Conservation (phyloP, 1,140 invertebrate genomes). For the Papilio helenus region DNA sequence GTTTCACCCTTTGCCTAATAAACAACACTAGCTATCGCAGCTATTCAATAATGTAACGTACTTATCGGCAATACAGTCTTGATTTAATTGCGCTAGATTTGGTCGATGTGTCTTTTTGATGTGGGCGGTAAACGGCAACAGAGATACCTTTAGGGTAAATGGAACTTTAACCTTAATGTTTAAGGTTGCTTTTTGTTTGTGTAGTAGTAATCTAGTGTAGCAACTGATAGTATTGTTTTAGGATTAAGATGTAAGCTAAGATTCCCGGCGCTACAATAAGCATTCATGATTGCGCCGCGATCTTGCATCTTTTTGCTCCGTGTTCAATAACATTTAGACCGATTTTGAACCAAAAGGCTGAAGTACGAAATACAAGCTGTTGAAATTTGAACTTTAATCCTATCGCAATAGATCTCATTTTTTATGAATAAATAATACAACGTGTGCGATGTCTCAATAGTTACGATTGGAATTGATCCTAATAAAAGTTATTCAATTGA, state of each 20-base stretch:
- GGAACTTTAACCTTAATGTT: slow-evolving; percentile 43
- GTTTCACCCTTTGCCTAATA: slow-evolving; percentile 62
- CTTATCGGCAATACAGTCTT: slow-evolving; percentile 48
- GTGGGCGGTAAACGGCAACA: slow-evolving; percentile 36
- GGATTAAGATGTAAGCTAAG: slow-evolving; percentile 65
- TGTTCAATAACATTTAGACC: slow-evolving; percentile 34
- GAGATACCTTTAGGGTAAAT: slow-evolving; percentile 34
- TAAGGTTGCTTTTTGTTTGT: slow-evolving; percentile 45
- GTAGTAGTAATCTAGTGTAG: slow-evolving; percentile 33
- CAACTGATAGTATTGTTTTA: slow-evolving; percentile 62
- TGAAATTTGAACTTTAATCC: background rate
- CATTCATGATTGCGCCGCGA: slow-evolving; percentile 50
- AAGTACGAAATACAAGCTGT: background rate
- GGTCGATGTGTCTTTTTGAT: slow-evolving; percentile 49
- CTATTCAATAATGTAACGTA: slow-evolving; percentile 41
- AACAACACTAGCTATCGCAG: slow-evolving; percentile 46
- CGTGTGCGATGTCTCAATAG: background rate
- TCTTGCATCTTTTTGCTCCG: slow-evolving; percentile 41
- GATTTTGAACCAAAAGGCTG: slow-evolving; percentile 22
- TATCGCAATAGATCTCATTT: background rate
- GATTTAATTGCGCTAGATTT: slow-evolving; percentile 44
- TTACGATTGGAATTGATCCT: background rate
- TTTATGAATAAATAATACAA: background rate
- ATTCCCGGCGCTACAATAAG: slow-evolving; percentile 54
- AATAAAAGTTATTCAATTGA: background rate